phyloP scores from a whole-genome alignment of 2,888 invertebrate species.

The Pharmacophagus antenor region DNA sequence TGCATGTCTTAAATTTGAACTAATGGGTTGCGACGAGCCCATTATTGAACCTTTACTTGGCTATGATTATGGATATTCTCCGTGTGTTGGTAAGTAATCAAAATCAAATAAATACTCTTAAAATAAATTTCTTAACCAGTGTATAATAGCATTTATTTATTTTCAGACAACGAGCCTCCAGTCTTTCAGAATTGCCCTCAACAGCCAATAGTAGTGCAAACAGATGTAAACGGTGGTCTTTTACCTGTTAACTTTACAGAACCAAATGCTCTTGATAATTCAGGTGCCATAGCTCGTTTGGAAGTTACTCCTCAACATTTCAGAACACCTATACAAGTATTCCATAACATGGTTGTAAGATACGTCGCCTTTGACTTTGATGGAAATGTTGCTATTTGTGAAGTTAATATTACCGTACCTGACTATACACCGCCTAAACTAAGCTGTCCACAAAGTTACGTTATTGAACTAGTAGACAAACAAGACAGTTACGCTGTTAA shows the following conservation, averaged over 20 bases:
- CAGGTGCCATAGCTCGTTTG: conserved; percentile 94
- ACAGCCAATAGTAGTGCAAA: conserved; percentile 93
- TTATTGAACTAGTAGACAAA: conserved; percentile 93
- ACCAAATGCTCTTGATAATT: conserved; percentile 96
- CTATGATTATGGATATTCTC: conserved; percentile 95
- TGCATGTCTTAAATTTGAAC: conserved; percentile 96
- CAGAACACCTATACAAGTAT: conserved; percentile 91
- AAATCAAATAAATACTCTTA: not conserved
- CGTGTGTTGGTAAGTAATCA: conserved; percentile 87
- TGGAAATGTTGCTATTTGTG: conserved; percentile 98
- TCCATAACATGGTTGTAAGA: conserved; percentile 95
- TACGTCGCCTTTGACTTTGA: conserved; percentile 98
- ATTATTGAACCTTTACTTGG: conserved; percentile 90
- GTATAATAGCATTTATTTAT: conserved; percentile 21
- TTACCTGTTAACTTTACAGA: conserved; percentile 95
- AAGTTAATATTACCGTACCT: conserved; percentile 96
- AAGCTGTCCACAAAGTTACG: conserved; percentile 96
- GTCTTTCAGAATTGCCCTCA: conserved; percentile 98
- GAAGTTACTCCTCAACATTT: conserved; percentile 96
- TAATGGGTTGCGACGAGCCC: conserved; percentile 97
- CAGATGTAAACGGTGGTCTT: conserved; percentile 93
- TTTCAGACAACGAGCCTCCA: conserved; percentile 94
- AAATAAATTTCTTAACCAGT: not conserved
- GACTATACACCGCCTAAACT: conserved; percentile 95
- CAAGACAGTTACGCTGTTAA: conserved; percentile 95